Evolutionary conservation across 2,797 vertebrate species (phyloP).

Genomic region (Remorina albescens): DNA sequence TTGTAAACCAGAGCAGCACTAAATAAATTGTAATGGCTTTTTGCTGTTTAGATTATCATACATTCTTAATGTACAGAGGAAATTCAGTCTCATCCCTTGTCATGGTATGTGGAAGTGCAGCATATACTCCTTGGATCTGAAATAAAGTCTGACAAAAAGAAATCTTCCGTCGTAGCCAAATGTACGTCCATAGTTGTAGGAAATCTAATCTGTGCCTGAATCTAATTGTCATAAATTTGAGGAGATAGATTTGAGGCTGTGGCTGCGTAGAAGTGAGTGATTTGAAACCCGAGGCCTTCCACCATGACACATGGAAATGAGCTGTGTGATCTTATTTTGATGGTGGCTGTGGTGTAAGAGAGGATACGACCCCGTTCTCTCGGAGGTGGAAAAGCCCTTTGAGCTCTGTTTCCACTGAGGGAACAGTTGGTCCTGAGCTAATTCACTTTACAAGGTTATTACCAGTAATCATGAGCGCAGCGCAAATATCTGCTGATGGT

Average conservation of each 20-base stretch:
- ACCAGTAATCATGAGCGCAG: neutral
- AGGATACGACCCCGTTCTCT: conserved; percentile 34
- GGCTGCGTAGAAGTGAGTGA: conserved; percentile 1
- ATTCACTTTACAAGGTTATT: conserved; percentile 21
- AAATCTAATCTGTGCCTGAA: conserved; percentile 51
- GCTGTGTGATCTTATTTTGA: conserved; percentile 48
- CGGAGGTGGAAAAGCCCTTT: conserved; percentile 37
- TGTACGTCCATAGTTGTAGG: conserved; percentile 31
- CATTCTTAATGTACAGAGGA: neutral
- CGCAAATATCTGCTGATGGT: neutral
- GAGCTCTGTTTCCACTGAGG: conserved; percentile 1
- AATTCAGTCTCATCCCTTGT: neutral
- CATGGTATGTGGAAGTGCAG: neutral
- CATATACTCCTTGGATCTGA: conserved; percentile 36
- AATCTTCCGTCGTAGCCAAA: conserved; percentile 28
- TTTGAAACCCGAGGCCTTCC: conserved; percentile 24
- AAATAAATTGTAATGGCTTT: conserved; percentile 28
- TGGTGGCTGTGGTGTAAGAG: conserved; percentile 5
- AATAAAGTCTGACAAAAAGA: conserved; percentile 33
- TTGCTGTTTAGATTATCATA: conserved; percentile 1
- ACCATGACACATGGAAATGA: conserved; percentile 59
- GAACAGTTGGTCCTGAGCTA: conserved; percentile 3
- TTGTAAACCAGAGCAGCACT: conserved; percentile 42
- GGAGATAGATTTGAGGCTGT: conserved; percentile 21
- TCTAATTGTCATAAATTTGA: conserved; percentile 53